phyloP scores from a whole-genome alignment of 2,888 invertebrate species.

The Penaeus monodon region DNA sequence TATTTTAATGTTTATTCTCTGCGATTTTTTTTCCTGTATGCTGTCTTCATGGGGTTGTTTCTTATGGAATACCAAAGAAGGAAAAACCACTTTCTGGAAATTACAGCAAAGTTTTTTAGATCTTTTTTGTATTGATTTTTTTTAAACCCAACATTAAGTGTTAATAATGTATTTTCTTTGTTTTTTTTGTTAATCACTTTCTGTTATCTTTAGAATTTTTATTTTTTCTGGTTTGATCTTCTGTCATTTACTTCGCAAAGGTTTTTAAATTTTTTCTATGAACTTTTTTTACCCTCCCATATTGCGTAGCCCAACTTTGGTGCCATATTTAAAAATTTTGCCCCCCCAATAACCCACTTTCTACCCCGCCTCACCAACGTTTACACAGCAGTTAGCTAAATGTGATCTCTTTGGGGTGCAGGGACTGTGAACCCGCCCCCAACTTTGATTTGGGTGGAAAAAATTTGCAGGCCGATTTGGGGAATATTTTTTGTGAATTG shows the following conservation, averaged over 20 bases:
- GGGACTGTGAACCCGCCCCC: constrained; percentile 12
- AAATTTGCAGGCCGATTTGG: constrained; percentile 21
- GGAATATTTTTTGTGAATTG: background rate
- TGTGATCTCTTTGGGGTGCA: constrained; percentile 46
- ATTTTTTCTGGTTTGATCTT: constrained; percentile 15
- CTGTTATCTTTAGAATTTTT: background rate
- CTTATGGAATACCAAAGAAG: background rate
- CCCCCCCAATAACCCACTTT: constrained; percentile 46
- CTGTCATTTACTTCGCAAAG: constrained; percentile 27
- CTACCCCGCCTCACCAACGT: constrained; percentile 38
- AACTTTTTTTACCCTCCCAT: constrained; percentile 29
- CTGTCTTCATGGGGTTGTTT: constrained; percentile 17
- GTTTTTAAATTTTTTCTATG: constrained; percentile 22
- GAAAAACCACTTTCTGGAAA: constrained; percentile 6
- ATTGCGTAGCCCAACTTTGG: constrained; percentile 48
- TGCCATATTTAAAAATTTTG: constrained; percentile 53
- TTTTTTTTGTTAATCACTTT: constrained; percentile 15
- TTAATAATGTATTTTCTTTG: constrained; percentile 19
- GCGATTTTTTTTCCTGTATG: background rate
- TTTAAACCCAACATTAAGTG: background rate
- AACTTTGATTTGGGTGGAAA: constrained; percentile 39
- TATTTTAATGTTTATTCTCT: constrained; percentile 32
- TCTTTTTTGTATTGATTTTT: constrained; percentile 6
- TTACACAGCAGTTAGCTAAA: constrained; percentile 53
- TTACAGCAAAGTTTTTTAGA: constrained; percentile 22